Conservation (phyloP, 1,140 invertebrate genomes). For the Plectus sambesii region DNA sequence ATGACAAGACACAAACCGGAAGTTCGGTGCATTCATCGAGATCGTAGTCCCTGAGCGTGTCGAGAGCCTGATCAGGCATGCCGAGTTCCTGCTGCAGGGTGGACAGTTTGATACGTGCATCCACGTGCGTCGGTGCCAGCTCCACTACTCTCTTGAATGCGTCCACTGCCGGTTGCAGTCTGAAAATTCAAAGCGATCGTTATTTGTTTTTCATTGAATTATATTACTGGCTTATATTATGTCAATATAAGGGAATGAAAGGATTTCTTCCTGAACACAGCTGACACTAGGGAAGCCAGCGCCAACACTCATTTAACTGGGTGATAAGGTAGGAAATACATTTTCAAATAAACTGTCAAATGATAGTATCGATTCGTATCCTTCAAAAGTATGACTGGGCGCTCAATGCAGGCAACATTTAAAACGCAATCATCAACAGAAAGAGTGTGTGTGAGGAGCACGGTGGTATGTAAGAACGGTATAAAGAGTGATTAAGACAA, state of each 20-base stretch:
- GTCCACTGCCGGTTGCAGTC: slow-evolving; percentile 25
- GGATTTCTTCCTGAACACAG: not conserved
- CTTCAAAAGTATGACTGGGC: too few relatives aligned
- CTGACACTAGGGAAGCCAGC: slow-evolving; percentile 27
- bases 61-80: slow-evolving; percentile 27
- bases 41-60: slow-evolving; percentile 35
- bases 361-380: too few relatives aligned
- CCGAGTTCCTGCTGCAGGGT: slow-evolving; percentile 36
- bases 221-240: slow-evolving; percentile 3
- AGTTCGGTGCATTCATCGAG: slow-evolving; percentile 33
- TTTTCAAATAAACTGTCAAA: too few relatives aligned
- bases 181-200: slow-evolving; percentile 12
- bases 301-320: too few relatives aligned
- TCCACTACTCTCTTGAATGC: slow-evolving; percentile 28
- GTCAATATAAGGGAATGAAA: not conserved
- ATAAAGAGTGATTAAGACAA: too few relatives aligned
- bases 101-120: slow-evolving; percentile 42
- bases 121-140: slow-evolving; percentile 31
- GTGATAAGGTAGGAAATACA: too few relatives aligned
- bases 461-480: too few relatives aligned
- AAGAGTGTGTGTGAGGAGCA: too few relatives aligned
- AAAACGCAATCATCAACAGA: too few relatives aligned
- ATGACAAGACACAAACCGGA: slow-evolving; percentile 23
- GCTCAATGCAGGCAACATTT: too few relatives aligned
- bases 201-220: too few relatives aligned